These are phyloP conservation scores for Eupithecia pulchellata DNA, from an alignment of 2,888 invertebrate genomes.

Conservation along the genomic window DNA sequence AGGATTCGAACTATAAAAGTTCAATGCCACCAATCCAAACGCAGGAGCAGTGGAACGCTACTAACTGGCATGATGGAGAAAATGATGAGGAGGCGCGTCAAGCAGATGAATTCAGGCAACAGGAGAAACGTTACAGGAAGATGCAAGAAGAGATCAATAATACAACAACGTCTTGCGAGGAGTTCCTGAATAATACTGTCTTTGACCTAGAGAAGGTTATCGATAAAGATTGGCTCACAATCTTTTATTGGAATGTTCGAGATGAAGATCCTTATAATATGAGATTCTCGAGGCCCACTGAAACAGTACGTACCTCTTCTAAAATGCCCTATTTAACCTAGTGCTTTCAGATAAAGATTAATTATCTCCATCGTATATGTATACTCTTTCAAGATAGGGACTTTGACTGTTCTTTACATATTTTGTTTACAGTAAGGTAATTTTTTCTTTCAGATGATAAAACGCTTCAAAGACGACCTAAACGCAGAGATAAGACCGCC, in stretches of 20 bases:
- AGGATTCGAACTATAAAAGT: background rate
- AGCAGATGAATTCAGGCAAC: background rate
- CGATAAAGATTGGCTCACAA: conserved; percentile 67
- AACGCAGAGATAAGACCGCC: conserved; percentile 48
- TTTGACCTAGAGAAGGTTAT: conserved; percentile 55
- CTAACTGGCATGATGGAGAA: background rate
- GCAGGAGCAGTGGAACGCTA: conserved; percentile 15
- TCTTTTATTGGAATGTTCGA: conserved; percentile 66
- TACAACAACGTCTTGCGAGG: conserved; percentile 59
- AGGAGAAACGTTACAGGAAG: background rate
- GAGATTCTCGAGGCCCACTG: conserved; percentile 57
- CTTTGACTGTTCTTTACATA: background rate
- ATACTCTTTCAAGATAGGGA: background rate
- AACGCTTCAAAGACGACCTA: conserved; percentile 60
- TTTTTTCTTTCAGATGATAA: conserved; percentile 54
- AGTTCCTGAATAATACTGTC: conserved; percentile 56
- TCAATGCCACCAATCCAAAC: conserved; percentile 6
- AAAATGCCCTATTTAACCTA: background rate
- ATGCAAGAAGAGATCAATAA: background rate
- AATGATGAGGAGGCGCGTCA: background rate
- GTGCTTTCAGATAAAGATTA: background rate
- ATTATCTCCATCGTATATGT: background rate
- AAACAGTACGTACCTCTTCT: conserved; percentile 51
- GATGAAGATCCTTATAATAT: conserved; percentile 52
- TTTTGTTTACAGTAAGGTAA: background rate